Evolutionary conservation across 2,113 vertebrate genomes (phyloP), one percentile per base, ranked within the genome.

Genomic region (Columba janthina): DNA sequence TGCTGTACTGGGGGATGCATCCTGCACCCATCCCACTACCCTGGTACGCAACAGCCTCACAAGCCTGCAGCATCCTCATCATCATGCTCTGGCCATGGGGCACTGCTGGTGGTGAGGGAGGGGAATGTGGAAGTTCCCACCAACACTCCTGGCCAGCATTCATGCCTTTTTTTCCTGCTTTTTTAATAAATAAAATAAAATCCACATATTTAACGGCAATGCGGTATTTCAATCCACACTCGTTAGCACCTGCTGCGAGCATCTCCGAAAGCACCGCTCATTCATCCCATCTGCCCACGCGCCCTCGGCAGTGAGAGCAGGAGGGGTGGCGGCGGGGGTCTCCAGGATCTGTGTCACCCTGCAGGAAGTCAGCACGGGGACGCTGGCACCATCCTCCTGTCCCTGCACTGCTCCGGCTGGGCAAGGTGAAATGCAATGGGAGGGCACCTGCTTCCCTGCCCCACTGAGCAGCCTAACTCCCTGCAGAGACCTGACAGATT

Each of bases 1-100:
- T 36, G 51, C 0, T 0, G 36, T 3, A 18, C 38, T 9, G 46
- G 9, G 31, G 31, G 7, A 60, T 0, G 0, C 38, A 51, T 57
- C 61, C 71, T 24, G n/a, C 46, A 10, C 32, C 32, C 10, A 1
- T 36, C 19, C 60, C 2, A 0, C 15, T 10, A 1, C 18, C 56
- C 73, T 9, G 9, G 2, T 7, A 48, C 5, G 11, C 4, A 0
- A 22, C 1, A 1, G 66, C 57, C 42, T 57, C 6, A 0, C 38
- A 42, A 42, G 5, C 19, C 36, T 28, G 36, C 80, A 53, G 56
- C 76, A 77, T 77, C 79, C 61, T 84, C 65, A 24, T 28, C 53
- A 9, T 7, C 5, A 0, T 0, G 31, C 12, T 34, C 34, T 29
- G 80, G 6, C 14, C 5, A 5, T 7, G 10, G 72, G 65, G 4